Conservation (phyloP, 2,888 invertebrate species). For the Eucera pruinosa region DNA sequence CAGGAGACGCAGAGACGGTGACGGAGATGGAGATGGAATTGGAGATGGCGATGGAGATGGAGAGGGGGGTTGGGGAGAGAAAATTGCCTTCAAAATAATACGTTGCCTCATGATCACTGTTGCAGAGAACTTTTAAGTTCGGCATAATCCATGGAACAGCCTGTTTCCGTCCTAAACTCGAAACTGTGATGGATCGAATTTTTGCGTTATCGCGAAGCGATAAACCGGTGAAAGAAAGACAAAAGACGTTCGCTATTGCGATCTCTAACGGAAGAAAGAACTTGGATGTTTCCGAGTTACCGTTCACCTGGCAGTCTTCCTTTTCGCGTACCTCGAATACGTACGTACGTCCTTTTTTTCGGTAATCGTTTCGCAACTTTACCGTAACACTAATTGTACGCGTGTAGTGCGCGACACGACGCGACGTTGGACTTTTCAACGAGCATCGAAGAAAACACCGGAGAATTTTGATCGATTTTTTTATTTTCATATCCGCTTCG, state of each 20-base stretch:
- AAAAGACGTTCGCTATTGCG: not conserved
- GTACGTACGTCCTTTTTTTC: too few species aligned
- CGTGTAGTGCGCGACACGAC: too few species aligned
- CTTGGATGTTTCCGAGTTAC: conserved; percentile 16
- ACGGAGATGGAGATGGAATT: too few species aligned
- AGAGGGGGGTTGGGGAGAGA: not conserved
- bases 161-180: conserved; percentile 79
- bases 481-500: conserved; percentile 14
- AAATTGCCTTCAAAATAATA: conserved; percentile 35
- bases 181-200: conserved; percentile 80
- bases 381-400: too few species aligned
- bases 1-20: too few species aligned
- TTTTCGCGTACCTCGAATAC: not conserved
- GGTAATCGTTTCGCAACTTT: too few species aligned
- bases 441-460: not conserved
- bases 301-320: conserved; percentile 41
- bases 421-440: not conserved
- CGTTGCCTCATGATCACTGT: conserved; percentile 58
- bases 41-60: not conserved
- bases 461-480: conserved; percentile 27
- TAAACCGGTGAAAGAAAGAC: conserved; percentile 11
- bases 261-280: not conserved
- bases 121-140: conserved; percentile 84
- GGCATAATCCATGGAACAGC: conserved; percentile 78
- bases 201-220: conserved; percentile 40